Conservation (phyloP, 1,140 invertebrate genomes). For the Hypothenemus hampei region DNA sequence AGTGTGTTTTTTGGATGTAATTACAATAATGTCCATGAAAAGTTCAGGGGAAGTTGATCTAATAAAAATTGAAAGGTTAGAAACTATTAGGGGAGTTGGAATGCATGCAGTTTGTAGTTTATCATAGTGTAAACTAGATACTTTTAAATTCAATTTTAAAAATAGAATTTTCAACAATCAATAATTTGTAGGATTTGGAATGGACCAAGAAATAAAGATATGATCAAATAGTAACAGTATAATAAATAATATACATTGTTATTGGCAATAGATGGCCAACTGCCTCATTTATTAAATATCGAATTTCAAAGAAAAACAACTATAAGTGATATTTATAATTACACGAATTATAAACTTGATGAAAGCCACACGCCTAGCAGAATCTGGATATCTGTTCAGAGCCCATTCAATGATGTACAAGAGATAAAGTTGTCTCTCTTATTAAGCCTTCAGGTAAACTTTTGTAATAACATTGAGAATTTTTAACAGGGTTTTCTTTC, state of each 20-base stretch:
- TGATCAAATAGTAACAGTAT: constrained; percentile 92
- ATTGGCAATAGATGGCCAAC: constrained; percentile 98
- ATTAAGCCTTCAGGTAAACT: constrained; percentile 76
- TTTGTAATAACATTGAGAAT: background rate
- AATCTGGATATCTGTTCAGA: constrained; percentile 91
- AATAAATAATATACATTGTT: no score
- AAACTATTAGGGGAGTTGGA: constrained; percentile 87
- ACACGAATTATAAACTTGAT: constrained; percentile 96
- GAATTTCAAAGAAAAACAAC: constrained; percentile 96
- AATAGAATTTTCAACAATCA: background rate
- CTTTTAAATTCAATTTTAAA: background rate
- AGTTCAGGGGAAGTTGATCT: constrained; percentile 51
- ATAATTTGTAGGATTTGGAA: constrained; percentile 79
- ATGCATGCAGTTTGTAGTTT: constrained; percentile 96
- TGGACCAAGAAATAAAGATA: constrained; percentile 94
- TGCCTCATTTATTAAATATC: constrained; percentile 97
- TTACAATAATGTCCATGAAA: constrained; percentile 42
- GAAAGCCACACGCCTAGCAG: constrained; percentile 98
- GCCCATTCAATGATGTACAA: constrained; percentile 96
- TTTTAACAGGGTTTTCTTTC: background rate
- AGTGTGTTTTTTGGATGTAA: no score
- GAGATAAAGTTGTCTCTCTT: constrained; percentile 94
- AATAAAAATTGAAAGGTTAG: constrained; percentile 64
- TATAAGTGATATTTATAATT: constrained; percentile 92
- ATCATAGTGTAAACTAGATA: constrained; percentile 96